phyloP scores from a whole-genome alignment of 2,113 vertebrate genomes.

The Chrysochloris asiatica region DNA sequence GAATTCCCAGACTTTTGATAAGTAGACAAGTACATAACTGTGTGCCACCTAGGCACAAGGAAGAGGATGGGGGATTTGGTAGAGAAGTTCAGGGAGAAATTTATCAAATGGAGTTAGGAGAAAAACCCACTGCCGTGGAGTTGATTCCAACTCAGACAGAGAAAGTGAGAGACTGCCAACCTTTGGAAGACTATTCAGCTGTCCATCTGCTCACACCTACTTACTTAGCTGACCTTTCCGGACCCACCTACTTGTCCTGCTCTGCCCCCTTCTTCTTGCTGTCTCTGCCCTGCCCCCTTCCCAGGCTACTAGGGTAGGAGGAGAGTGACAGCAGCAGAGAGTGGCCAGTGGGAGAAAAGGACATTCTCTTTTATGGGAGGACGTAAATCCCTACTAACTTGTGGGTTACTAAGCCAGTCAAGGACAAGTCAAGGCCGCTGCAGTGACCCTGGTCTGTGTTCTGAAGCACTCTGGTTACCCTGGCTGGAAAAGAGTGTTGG shows the following conservation, averaged over 20 bases:
- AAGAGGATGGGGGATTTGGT: background rate
- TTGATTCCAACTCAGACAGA: background rate
- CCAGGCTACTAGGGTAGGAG: background rate
- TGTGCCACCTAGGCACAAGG: background rate
- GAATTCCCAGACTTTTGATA: background rate
- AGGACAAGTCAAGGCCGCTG: constrained; percentile 16
- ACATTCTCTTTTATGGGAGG: background rate
- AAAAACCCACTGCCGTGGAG: background rate
- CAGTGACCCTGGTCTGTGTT: background rate
- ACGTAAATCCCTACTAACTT: constrained; percentile 1
- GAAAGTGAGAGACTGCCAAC: background rate
- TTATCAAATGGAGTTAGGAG: background rate
- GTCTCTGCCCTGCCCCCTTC: background rate
- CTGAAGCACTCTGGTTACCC: background rate
- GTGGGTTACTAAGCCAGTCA: background rate
- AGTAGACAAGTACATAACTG: background rate
- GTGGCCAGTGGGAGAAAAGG: background rate
- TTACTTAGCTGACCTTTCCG: constrained; percentile 28
- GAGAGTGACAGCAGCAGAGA: background rate
- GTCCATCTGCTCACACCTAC: constrained; percentile 46
- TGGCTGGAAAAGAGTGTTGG: background rate
- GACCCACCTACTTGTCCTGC: background rate
- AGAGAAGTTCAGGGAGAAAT: background rate
- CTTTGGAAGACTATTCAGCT: background rate
- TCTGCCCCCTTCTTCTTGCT: background rate